phyloP scores from a whole-genome alignment of 2,113 vertebrate species.

The Paradoxurus hermaphroditus region DNA sequence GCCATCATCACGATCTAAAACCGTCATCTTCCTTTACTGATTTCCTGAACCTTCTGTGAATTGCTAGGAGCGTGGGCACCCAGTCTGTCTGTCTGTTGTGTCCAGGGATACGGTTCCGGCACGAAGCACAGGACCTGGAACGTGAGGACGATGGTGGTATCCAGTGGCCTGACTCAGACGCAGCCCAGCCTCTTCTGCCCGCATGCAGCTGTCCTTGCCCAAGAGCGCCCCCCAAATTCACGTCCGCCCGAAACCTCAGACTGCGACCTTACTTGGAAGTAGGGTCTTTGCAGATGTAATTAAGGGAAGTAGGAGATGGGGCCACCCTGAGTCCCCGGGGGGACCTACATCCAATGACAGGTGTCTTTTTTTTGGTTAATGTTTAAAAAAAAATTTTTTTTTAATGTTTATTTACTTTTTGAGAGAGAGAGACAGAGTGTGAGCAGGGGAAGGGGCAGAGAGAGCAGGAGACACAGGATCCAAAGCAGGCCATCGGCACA shows the following conservation, averaged over 20 bases:
- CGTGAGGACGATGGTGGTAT: not conserved
- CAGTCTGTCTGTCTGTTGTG: not conserved
- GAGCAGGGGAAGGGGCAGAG: too few relatives aligned
- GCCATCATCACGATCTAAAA: not conserved
- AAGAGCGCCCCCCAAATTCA: not conserved
- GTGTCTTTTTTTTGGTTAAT: not conserved
- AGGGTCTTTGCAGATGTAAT: not conserved
- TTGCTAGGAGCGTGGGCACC: not conserved
- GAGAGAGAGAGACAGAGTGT: too few relatives aligned
- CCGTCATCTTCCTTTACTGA: too few relatives aligned
- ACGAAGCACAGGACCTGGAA: not conserved
- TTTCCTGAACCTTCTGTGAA: not conserved
- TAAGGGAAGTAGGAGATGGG: not conserved
- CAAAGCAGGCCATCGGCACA: too few relatives aligned
- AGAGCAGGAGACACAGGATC: too few relatives aligned
- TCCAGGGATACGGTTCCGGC: not conserved
- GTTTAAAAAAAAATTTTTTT: too few relatives aligned
- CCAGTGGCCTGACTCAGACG: not conserved
- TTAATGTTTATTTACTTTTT: too few relatives aligned
- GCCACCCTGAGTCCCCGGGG: not conserved
- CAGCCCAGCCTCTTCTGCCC: not conserved
- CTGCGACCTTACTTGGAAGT: not conserved
- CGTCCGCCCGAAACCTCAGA: not conserved
- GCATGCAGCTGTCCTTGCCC: too few relatives aligned
- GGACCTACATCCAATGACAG: not conserved